Conservation (phyloP, 2,797 vertebrate genomes). For the Thamnophis elegans region DNA sequence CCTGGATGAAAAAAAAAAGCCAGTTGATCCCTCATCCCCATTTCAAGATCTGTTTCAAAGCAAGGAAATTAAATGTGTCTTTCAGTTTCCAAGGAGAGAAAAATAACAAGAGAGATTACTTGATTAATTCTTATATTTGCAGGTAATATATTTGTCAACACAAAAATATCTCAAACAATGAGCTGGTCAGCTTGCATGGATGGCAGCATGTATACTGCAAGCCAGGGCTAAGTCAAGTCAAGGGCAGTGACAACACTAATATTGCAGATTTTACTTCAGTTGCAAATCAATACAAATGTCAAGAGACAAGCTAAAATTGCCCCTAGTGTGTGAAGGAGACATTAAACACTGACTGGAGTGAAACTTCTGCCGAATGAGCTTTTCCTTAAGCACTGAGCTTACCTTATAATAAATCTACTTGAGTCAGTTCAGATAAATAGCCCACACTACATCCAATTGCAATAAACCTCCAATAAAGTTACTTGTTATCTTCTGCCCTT, state of each 20-base stretch:
- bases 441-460: background rate
- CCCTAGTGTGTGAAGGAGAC: slow-evolving; percentile 9
- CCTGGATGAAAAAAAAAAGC: background rate
- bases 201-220: background rate
- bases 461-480: slow-evolving; percentile 20
- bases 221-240: slow-evolving; percentile 15
- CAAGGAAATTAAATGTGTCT: background rate
- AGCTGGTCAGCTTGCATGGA: background rate
- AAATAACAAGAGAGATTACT: background rate
- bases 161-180: background rate
- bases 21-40: background rate
- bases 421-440: slow-evolving; percentile 24
- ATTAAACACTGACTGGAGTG: slow-evolving; percentile 25
- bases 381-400: slow-evolving; percentile 23
- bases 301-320: slow-evolving; percentile 32
- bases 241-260: background rate
- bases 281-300: slow-evolving; percentile 6
- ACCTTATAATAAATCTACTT: slow-evolving; percentile 8
- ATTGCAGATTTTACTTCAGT: slow-evolving; percentile 21
- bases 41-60: background rate
- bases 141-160: background rate
- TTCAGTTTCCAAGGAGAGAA: background rate
- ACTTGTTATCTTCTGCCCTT: background rate
- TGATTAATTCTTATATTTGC: background rate
- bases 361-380: slow-evolving; percentile 30